These are phyloP conservation scores for Callithrix jacchus DNA, from an alignment of 2,113 vertebrate species.

Conservation along the genomic window DNA sequence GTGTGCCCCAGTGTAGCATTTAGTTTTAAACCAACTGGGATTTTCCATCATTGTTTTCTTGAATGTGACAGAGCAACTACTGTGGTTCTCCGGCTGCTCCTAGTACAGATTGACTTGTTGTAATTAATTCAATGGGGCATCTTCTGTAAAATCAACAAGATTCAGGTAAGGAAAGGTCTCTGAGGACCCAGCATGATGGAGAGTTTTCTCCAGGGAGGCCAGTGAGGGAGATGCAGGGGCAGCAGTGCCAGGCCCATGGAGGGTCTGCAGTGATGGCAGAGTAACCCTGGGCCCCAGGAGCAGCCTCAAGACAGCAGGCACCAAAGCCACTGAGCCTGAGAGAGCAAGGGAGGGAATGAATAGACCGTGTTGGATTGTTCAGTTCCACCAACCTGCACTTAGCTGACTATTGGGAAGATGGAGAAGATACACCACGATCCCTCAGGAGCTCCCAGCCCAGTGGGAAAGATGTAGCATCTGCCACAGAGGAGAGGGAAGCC, in stretches of 20 bases:
- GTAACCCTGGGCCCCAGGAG: not conserved
- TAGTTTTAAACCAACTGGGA: not conserved
- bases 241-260: not conserved
- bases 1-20: not conserved
- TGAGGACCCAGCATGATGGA: not conserved
- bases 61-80: not conserved
- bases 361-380: not conserved
- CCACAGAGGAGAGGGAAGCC: rapidly evolving
- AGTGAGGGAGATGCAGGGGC: not conserved
- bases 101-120: not conserved
- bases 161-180: not conserved
- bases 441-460: not conserved
- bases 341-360: not conserved
- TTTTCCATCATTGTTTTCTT: not conserved
- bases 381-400: not conserved
- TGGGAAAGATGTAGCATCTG: not conserved
- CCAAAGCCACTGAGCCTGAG: not conserved
- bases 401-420: not conserved
- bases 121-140: not conserved
- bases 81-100: not conserved
- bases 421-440: not conserved
- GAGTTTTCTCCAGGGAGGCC: not conserved
- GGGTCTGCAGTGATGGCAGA: not conserved
- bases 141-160: not conserved
- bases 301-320: not conserved